Evolutionary conservation across 2,888 invertebrate genomes (phyloP).

Genomic region (Chrysolina haemoptera): DNA sequence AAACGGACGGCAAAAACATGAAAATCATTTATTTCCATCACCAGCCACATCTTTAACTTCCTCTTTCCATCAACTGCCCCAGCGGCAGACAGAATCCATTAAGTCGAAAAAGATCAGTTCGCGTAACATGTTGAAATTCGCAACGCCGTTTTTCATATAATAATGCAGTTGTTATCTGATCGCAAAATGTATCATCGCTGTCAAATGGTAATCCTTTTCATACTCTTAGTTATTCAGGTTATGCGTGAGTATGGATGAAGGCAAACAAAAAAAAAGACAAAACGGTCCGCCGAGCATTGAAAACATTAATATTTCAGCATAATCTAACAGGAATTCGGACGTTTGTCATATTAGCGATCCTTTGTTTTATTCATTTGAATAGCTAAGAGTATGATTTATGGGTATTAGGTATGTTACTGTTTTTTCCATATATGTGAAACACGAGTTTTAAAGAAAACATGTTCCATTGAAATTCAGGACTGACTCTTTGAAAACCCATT

Average conservation of each 20-base stretch:
- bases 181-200: constrained; percentile 52
- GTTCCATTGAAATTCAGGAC: neutral
- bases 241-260: constrained; percentile 4
- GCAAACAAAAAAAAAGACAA: constrained; percentile 27
- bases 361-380: constrained; percentile 20
- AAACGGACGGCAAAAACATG: neutral
- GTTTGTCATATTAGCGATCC: constrained; percentile 24
- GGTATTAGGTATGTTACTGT: neutral
- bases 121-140: constrained; percentile 7
- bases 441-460: neutral
- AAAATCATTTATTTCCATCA: constrained; percentile 19
- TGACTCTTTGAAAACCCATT: too few species aligned
- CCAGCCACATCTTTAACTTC: constrained; percentile 15
- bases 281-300: constrained; percentile 8
- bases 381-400: constrained; percentile 13
- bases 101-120: constrained; percentile 25
- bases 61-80: constrained; percentile 15
- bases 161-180: constrained; percentile 51
- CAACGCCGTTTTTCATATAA: constrained; percentile 33
- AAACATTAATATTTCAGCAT: constrained; percentile 29
- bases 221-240: constrained; percentile 28
- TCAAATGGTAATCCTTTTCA: constrained; percentile 53
- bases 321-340: constrained; percentile 21
- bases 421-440: neutral
- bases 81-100: constrained; percentile 11